These are phyloP conservation scores for Mesocricetus auratus DNA, from an alignment of 2,113 vertebrate genomes.

Conservation along the genomic window DNA sequence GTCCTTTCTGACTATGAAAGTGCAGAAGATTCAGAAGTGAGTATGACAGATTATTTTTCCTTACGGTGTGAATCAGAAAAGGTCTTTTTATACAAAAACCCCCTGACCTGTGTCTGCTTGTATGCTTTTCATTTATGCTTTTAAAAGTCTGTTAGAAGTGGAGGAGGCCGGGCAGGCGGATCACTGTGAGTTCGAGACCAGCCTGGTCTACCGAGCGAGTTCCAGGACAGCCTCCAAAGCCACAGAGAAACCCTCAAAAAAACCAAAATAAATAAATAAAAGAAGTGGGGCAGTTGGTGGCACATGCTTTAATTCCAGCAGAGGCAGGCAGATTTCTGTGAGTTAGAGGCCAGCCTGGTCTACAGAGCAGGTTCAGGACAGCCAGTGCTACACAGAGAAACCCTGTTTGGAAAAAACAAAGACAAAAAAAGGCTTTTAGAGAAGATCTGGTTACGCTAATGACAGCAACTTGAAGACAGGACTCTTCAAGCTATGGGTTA, in stretches of 20 bases:
- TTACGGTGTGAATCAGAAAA: not conserved
- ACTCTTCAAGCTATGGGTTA: not conserved
- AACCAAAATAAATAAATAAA: too few species aligned
- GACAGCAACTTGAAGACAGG: not conserved
- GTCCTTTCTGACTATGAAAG: constrained; percentile 98
- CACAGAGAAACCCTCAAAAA: too few species aligned
- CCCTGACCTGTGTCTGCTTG: constrained; percentile 8
- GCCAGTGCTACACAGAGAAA: not conserved
- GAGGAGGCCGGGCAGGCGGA: not conserved
- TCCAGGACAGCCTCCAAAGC: not conserved
- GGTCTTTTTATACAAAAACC: constrained; percentile 34
- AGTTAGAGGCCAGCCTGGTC: too few species aligned
- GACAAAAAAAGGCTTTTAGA: too few species aligned
- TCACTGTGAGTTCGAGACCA: not conserved
- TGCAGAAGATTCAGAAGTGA: constrained; percentile 96
- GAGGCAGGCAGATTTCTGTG: too few species aligned
- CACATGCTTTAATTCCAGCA: too few species aligned
- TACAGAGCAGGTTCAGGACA: too few species aligned
- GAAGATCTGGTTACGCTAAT: not conserved
- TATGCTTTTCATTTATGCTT: not conserved
- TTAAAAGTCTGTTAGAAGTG: not conserved
- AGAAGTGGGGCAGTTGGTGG: too few species aligned
- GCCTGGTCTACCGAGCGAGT: not conserved
- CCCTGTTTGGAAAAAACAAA: not conserved
- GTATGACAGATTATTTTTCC: constrained; percentile 37